A percentile compares a stretch with the other conserved stretches of the same genome.
Conservation (phyloP, 92 coral and sea anemone species). For the Pocillopora grandis region DNA sequence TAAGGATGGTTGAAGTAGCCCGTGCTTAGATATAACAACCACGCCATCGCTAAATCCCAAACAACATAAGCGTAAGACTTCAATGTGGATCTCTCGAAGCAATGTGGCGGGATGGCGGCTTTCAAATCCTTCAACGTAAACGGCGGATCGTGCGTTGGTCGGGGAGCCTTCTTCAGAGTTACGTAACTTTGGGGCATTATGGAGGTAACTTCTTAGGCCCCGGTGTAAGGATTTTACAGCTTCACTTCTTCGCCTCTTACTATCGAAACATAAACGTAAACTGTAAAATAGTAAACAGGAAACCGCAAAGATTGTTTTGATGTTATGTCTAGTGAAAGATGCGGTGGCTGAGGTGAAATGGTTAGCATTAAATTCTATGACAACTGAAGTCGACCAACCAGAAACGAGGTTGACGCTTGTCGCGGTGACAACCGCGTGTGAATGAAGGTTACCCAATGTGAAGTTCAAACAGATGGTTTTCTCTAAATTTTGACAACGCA, state of each 20-base stretch:
- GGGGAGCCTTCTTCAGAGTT: slow-evolving; percentile 45
- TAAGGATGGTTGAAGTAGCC: slow-evolving; percentile 41
- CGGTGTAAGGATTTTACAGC: not conserved
- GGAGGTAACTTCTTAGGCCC: too few relatives aligned
- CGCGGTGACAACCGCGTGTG: slow-evolving; percentile 1
- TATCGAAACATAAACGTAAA: not conserved
- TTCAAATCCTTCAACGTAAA: slow-evolving; percentile 62
- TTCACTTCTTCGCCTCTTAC: not conserved
- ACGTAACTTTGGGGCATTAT: slow-evolving; percentile 48
- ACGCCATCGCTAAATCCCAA: slow-evolving; percentile 32
- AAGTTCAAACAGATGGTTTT: too few relatives aligned
- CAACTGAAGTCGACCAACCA: slow-evolving; percentile 8
- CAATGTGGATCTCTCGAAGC: slow-evolving; percentile 61
- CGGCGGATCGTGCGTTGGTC: slow-evolving; percentile 55
- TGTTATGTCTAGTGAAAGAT: slow-evolving; percentile 14
- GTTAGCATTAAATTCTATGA: not conserved
- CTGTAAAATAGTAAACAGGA: not conserved
- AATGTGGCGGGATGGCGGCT: slow-evolving; percentile 57
- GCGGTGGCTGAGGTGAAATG: not conserved
- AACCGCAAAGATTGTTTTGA: slow-evolving; percentile 17
- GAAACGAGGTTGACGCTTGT: slow-evolving; percentile 4
- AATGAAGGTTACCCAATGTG: slow-evolving; percentile 36
- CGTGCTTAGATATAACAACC: slow-evolving; percentile 24
- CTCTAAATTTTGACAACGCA: not conserved
- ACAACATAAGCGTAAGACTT: slow-evolving; percentile 43